Evolutionary conservation across 1,140 invertebrate species (phyloP), one percentile per base, ranked within the genome.

Genomic region (Drosophila bifasciata): DNA sequence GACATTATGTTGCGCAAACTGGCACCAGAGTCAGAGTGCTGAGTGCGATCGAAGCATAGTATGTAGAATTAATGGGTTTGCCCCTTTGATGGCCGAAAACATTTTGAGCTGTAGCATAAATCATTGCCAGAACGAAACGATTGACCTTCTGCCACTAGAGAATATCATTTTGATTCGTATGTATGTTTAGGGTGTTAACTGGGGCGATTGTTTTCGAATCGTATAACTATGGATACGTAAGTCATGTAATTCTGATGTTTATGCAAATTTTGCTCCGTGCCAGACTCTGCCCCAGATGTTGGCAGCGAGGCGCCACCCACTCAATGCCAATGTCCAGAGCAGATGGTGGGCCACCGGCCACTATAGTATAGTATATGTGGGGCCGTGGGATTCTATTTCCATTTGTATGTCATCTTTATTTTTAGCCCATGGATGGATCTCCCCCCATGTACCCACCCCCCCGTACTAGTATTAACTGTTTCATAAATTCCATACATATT

Each of bases 381-480:
- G 32, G 32, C 9, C 0, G 9, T 36, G 11, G 32, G 51, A 66
- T 71, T 74, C 59, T 73, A 62, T 83, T 77, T 78, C 44, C 39
- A 72, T 61, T 61, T 58, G 40, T 63, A 81, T 81, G 81, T 86
- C 81, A 86, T 88, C 76, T 63, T 66, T 88, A 86, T 86, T 81
- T 88, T 67, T 88, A 88, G 74, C 21, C 23, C 3, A 21, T 11
- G n/a, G 23, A 40, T 59, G 61, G 48, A 75, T 72, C 19, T 21
- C 4, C 69, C 23, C 7, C 32, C 60, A 40, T n/a, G n/a, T n/a
- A n/a, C n/a, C n/a, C n/a, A n/a, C n/a, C n/a, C n/a, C 74, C 73
- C 78, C 63, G 74, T 64, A 50, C 67, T 17, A 17, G 40, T 55
- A 48, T 44, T 51, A 74, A 64, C 41, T 51, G 50, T 68, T 39